Conservation (phyloP, 2,797 vertebrate species). For the Gallirallus australis region DNA sequence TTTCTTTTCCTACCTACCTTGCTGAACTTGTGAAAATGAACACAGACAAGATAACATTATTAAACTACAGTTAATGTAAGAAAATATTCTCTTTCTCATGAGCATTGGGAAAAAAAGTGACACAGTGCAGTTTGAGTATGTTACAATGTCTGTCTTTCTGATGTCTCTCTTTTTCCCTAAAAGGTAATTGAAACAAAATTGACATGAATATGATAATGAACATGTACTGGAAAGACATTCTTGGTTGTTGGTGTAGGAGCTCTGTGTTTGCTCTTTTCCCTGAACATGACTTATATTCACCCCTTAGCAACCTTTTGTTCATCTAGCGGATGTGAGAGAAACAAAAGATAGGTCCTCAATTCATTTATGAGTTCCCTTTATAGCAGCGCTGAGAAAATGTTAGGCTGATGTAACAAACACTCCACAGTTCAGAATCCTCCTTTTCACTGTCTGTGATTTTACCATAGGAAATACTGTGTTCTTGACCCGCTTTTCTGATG, state of each 20-base stretch:
- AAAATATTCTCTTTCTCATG: not conserved
- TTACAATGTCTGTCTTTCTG: not conserved
- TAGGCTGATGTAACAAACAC: not conserved
- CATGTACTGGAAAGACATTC: not conserved
- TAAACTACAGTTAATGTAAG: not conserved
- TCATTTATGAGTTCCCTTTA: not conserved
- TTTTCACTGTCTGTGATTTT: not conserved
- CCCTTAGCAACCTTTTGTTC: not conserved
- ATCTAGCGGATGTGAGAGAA: not conserved
- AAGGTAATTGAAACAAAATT: not conserved
- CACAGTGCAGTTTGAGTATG: not conserved
- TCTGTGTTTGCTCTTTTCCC: not conserved
- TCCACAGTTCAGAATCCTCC: not conserved
- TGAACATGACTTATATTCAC: not conserved
- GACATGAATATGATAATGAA: not conserved
- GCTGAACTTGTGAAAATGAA: not conserved
- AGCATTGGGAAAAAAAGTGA: not conserved
- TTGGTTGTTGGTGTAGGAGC: not conserved
- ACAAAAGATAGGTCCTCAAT: not conserved
- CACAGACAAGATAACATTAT: not conserved
- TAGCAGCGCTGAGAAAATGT: not conserved
- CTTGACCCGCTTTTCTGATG: rapidly evolving
- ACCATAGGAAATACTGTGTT: not conserved
- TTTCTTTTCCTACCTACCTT: not conserved
- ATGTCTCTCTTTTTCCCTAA: not conserved